phyloP scores from a whole-genome alignment of 2,888 invertebrate genomes.

The Metalampra italica region DNA sequence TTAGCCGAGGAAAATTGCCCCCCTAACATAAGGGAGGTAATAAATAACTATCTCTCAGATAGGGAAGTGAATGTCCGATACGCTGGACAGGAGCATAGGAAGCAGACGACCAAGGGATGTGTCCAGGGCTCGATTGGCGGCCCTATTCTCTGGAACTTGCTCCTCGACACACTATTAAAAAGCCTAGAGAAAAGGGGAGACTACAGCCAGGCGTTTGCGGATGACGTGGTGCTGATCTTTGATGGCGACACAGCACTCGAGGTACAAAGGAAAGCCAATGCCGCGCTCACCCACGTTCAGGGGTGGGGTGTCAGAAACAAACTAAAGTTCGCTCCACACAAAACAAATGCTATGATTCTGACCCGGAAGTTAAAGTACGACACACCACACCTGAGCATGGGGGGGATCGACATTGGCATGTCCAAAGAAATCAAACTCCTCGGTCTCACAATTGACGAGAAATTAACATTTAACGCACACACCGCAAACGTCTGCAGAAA shows the following conservation, averaged over 20 bases:
- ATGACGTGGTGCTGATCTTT: slow-evolving; percentile 8
- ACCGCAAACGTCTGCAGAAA: neutral
- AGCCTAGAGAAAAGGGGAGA: neutral
- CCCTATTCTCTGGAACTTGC: slow-evolving; percentile 13
- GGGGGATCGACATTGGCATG: slow-evolving; percentile 4
- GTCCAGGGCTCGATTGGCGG: slow-evolving; percentile 16
- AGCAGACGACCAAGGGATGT: neutral
- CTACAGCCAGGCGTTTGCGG: slow-evolving; percentile 14
- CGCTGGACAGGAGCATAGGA: neutral
- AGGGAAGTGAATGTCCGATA: neutral
- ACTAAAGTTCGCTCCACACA: too few species aligned
- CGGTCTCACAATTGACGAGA: slow-evolving; percentile 12
- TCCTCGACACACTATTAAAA: slow-evolving; percentile 11
- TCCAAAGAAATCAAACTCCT: slow-evolving; percentile 10
- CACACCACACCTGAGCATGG: slow-evolving; percentile 1
- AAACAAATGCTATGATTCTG: slow-evolving; percentile 7
- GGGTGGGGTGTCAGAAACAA: slow-evolving; percentile 11
- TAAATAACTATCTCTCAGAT: neutral
- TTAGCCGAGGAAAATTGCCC: neutral
- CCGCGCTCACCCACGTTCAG: slow-evolving; percentile 2
- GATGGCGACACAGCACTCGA: neutral
- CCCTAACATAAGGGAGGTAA: neutral
- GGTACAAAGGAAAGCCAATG: slow-evolving; percentile 2
- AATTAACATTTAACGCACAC: slow-evolving; percentile 6
- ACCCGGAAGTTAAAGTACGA: slow-evolving; percentile 8